Percentiles rank a stretch among this genome's conserved stretches.
These are phyloP conservation scores for Malurus alboscapulatus DNA, from an alignment of 2,113 vertebrate species.

Conservation along the genomic window DNA sequence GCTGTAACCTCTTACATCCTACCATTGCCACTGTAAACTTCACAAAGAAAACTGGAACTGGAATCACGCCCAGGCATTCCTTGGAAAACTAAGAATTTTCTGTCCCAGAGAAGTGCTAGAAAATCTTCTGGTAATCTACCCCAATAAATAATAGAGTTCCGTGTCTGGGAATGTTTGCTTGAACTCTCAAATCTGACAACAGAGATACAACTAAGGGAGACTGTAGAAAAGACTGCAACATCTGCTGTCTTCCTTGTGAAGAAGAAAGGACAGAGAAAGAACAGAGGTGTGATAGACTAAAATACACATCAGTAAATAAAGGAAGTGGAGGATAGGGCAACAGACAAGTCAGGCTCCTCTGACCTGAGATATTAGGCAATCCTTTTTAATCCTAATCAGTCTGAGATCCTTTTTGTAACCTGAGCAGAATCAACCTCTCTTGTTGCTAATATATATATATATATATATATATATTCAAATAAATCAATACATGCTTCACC, in stretches of 20 bases:
- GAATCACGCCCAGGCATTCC: neutral
- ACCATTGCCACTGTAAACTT: neutral
- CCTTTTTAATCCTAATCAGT: neutral
- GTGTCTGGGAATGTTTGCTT: neutral
- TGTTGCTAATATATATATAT: neutral
- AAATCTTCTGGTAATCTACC: neutral
- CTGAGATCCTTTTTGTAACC: neutral
- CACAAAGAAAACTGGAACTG: neutral
- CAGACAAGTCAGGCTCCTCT: neutral
- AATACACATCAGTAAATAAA: neutral
- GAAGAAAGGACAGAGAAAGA: neutral
- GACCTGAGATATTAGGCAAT: neutral
- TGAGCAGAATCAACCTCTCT: neutral
- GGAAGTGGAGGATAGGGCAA: neutral
- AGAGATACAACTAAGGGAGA: neutral
- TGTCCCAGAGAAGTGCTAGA: fast-evolving
- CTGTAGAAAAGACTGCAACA: neutral
- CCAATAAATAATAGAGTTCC: neutral
- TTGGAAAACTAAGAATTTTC: neutral
- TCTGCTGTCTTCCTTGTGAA: neutral
- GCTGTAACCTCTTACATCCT: neutral
- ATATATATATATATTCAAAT: neutral
- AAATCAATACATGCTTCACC: neutral
- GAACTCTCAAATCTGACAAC: neutral
- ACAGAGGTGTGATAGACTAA: neutral